phyloP scores from a whole-genome alignment of 2,113 vertebrate genomes.

The Amblyornis subalaris region DNA sequence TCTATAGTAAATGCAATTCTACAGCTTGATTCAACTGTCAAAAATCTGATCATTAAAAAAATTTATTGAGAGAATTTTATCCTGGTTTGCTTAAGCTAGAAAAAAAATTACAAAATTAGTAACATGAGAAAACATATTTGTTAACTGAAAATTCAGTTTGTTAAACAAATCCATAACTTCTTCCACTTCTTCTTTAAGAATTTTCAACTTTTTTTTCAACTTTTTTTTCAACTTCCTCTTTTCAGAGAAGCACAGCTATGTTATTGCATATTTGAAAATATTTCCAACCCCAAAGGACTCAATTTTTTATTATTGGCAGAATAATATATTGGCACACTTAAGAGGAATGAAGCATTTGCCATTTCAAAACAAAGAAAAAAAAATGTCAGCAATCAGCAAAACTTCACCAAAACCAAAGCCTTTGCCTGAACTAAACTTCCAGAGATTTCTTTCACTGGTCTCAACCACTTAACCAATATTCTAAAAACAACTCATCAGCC shows the following conservation, averaged over 20 bases:
- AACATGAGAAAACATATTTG: neutral
- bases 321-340: neutral
- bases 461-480: neutral
- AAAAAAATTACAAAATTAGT: neutral
- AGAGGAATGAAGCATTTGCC: neutral
- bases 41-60: neutral
- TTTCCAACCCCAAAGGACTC: neutral
- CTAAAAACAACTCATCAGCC: neutral
- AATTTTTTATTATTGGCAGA: neutral
- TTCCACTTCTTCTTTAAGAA: neutral
- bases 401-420: neutral
- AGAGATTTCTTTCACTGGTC: neutral
- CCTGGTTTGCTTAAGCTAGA: neutral
- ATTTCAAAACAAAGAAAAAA: neutral
- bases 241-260: neutral
- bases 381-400: neutral
- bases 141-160: neutral
- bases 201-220: neutral
- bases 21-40: neutral
- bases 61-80: neutral
- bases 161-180: neutral
- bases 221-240: neutral
- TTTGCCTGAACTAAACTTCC: neutral
- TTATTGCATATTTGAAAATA: neutral
- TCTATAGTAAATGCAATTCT: neutral